These are phyloP conservation scores for Malthinus flaveolus DNA, from an alignment of 2,888 invertebrate genomes.

Conservation along the genomic window DNA sequence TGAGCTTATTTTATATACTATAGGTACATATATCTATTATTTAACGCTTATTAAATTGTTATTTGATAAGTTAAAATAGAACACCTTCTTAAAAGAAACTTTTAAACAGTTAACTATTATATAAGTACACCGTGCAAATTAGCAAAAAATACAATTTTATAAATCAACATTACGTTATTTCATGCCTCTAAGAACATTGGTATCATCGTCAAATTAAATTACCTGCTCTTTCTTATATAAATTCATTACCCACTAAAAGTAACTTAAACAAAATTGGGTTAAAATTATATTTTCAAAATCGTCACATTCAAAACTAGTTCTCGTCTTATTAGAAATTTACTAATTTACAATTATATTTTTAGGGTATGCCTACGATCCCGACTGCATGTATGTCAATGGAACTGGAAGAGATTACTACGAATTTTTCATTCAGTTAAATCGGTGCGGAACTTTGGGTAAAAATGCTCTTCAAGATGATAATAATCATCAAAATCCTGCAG, in stretches of 20 bases:
- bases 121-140: constrained; percentile 2
- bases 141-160: not conserved
- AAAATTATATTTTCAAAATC: no score
- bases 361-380: constrained; percentile 93
- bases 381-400: constrained; percentile 94
- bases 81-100: not conserved
- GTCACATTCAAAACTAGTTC: no score
- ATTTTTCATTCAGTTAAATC: constrained; percentile 89
- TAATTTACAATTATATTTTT: constrained; percentile 33
- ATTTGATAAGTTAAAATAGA: constrained; percentile 1
- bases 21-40: not conserved
- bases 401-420: constrained; percentile 90
- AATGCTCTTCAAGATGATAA: constrained; percentile 84
- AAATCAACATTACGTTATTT: constrained; percentile 1
- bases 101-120: constrained; percentile 2
- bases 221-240: not conserved
- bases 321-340: not conserved
- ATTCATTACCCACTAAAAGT: not conserved
- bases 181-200: not conserved
- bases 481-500: constrained; percentile 82
- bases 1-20: no score
- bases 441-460: constrained; percentile 88
- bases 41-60: constrained; percentile 10
- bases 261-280: not conserved
- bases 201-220: not conserved